Evolutionary conservation across 2,888 invertebrate species (phyloP), one percentile per base, ranked within the genome.

Genomic region (Spilarctia lutea): DNA sequence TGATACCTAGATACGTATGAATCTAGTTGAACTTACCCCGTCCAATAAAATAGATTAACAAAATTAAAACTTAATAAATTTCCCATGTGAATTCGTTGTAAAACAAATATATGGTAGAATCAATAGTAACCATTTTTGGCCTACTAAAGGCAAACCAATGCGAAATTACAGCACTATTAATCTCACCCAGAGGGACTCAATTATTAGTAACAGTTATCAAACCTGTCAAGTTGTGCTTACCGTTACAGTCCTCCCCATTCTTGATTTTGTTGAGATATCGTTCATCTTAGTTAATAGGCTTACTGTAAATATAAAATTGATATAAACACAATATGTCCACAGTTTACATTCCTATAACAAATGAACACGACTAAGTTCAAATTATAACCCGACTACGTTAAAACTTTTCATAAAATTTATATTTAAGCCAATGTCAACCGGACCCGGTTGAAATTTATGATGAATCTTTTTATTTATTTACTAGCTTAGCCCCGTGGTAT

Each of bases 191-290:
- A 24, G 56, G 52, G 52, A n/a, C 24, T 52, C 52, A n/a, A n/a
- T 52, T 10, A n/a, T 52, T 52, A 52, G 52, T 52, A 52, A 52
- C 24, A 52, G 52, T 10, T 52, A 52, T 8, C 10, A 52, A 4
- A n/a, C 52, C n/a, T 52, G n/a, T 52, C 56, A n/a, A 56, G n/a
- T n/a, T 56, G n/a, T 56, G 56, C 56, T 56, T 56, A 56, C n/a
- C 56, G n/a, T 56, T 56, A 56, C 56, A n/a, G 24, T 56, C 11
- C 11, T 56, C 56, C n/a, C n/a, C 13, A n/a, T 56, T 56, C n/a
- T 11, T 56, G 52, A 13, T 56, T 56, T n/a, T 56, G n/a, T n/a
- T 56, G n/a, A n/a, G 11, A 56, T 56, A 56, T 56, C n/a, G 11
- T 56, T 56, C 56, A 56, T 56, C n/a, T n/a, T 56, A n/a, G 56